Percentiles rank a stretch among this genome's conserved stretches.
phyloP scores from a whole-genome alignment of 2,113 vertebrate species.

The Cyprinodon brontotheroides region DNA sequence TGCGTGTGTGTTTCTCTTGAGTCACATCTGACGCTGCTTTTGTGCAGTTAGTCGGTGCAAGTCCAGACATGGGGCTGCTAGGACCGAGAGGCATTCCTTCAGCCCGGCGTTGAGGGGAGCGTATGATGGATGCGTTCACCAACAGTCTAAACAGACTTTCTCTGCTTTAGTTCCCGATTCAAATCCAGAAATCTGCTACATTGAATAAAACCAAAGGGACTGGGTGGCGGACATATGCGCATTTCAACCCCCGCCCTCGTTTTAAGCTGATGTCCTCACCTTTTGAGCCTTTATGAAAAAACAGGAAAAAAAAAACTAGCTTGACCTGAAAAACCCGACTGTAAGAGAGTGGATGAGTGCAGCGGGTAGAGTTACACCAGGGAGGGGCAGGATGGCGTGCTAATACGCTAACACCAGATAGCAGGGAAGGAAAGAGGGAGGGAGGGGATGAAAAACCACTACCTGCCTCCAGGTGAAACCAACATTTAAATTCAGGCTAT shows the following conservation, averaged over 20 bases:
- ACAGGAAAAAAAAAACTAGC: constrained; percentile 44
- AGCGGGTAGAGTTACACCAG: constrained; percentile 46
- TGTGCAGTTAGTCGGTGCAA: constrained; percentile 43
- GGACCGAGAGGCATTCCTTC: constrained; percentile 61
- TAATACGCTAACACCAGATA: not conserved
- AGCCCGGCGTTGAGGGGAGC: constrained; percentile 13
- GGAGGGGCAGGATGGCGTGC: constrained; percentile 38
- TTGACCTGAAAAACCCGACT: constrained; percentile 70
- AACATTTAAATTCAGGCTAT: not conserved
- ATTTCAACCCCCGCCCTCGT: not conserved
- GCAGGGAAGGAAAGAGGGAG: not conserved
- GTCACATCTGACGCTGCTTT: constrained; percentile 26
- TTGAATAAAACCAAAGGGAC: not conserved
- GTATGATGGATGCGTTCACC: not conserved
- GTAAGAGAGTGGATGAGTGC: constrained; percentile 23
- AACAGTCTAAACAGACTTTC: not conserved
- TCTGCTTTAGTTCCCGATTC: no score
- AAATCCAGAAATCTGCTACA: no score
- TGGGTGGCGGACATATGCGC: not conserved
- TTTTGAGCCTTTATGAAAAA: constrained; percentile 50
- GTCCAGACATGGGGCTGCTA: constrained; percentile 62
- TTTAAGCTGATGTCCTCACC: constrained; percentile 27
- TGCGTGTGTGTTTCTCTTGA: constrained; percentile 14
- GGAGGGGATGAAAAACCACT: not conserved
- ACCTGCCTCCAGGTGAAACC: not conserved